Conservation (phyloP, 2,113 vertebrate species). For the Oceanodroma tethys region DNA sequence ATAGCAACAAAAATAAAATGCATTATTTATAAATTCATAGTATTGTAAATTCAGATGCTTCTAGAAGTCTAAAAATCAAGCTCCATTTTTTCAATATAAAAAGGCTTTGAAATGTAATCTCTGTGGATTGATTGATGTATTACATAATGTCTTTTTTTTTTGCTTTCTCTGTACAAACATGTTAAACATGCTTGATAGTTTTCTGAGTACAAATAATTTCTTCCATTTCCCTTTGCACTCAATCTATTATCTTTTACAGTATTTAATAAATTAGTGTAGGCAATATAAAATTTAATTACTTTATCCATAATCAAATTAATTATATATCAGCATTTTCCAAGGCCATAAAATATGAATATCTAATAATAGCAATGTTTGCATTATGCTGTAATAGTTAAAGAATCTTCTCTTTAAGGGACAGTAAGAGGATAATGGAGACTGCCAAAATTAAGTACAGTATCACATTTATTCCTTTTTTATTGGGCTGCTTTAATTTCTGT, state of each 20-base stretch:
- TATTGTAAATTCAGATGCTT: constrained; percentile 41
- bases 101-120: constrained; percentile 35
- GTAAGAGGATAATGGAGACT: background rate
- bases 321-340: constrained; percentile 62
- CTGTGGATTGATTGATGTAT: constrained; percentile 34
- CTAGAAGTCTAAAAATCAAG: constrained; percentile 52
- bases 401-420: background rate
- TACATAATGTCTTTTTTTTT: constrained; percentile 14
- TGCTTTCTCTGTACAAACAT: constrained; percentile 5
- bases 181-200: constrained; percentile 32
- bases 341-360: constrained; percentile 61
- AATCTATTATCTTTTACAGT: constrained; percentile 38
- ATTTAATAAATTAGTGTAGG: constrained; percentile 67
- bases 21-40: constrained; percentile 58
- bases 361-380: background rate
- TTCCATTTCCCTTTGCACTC: constrained; percentile 29
- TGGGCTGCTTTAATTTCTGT: background rate
- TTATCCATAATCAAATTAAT: constrained; percentile 69
- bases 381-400: background rate
- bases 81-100: constrained; percentile 52
- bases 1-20: constrained; percentile 34
- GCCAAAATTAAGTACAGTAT: background rate
- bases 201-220: constrained; percentile 34
- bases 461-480: background rate
- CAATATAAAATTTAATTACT: constrained; percentile 69